Conservation (phyloP, 2,113 vertebrate species). For the Phrynosoma blainvillii region DNA sequence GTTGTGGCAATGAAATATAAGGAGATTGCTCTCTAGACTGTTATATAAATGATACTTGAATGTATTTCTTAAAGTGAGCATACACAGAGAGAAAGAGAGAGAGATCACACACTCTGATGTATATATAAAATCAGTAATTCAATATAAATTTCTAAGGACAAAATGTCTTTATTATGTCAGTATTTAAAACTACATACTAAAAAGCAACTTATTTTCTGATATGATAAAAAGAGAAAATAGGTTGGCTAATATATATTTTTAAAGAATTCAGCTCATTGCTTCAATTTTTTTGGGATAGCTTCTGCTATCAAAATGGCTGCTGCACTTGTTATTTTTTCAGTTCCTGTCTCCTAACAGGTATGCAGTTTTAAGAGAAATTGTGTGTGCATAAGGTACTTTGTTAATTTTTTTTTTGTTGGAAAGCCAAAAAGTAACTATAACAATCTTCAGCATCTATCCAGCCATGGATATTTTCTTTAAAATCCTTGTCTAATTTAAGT, state of each 20-base stretch:
- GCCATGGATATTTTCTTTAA: conserved; percentile 6
- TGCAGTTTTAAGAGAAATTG: not conserved
- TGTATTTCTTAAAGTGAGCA: too few species aligned
- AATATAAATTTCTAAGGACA: not conserved
- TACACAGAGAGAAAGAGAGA: too few species aligned
- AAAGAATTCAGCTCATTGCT: not conserved
- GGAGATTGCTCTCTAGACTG: too few species aligned
- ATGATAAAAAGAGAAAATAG: not conserved
- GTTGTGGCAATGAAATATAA: too few species aligned
- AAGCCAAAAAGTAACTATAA: conserved; percentile 12
- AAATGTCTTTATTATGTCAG: not conserved
- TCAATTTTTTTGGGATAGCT: not conserved
- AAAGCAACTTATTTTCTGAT: not conserved
- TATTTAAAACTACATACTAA: not conserved
- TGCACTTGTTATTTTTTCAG: not conserved
- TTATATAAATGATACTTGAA: too few species aligned
- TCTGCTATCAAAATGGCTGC: not conserved
- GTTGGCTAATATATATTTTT: not conserved
- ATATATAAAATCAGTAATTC: not conserved
- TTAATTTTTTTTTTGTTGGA: not conserved
- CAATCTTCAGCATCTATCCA: conserved; percentile 23
- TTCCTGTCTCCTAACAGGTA: not conserved
- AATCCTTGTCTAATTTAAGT: not conserved
- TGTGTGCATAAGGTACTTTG: not conserved
- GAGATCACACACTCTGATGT: too few species aligned